A percentile compares a stretch with the other conserved stretches of the same genome.
Conservation (phyloP, 2,888 invertebrate genomes). For the Spisula subtruncata region DNA sequence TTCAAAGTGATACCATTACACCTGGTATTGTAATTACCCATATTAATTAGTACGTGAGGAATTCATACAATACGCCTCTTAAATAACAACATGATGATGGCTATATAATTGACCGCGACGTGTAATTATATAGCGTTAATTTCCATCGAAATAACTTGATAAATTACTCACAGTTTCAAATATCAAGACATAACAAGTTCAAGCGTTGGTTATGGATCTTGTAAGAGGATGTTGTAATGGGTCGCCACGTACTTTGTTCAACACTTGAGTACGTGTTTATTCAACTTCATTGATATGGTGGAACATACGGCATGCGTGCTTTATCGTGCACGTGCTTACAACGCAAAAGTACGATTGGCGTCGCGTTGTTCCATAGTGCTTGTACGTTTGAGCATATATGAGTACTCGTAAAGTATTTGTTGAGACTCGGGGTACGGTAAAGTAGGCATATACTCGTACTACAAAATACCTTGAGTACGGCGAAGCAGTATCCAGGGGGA, state of each 20-base stretch:
- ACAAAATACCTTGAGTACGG: too few species aligned
- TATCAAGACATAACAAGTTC: neutral
- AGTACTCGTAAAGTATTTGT: too few species aligned
- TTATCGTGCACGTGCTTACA: neutral
- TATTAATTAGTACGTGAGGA: neutral
- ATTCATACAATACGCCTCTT: neutral
- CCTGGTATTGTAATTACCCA: neutral
- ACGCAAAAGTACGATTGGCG: neutral
- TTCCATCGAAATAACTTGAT: neutral
- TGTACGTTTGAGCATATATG: neutral
- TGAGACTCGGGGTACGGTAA: too few species aligned
- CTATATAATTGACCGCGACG: neutral
- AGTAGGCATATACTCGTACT: too few species aligned
- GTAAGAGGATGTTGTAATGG: neutral
- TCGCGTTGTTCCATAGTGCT: too few species aligned
- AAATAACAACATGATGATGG: neutral
- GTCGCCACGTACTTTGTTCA: neutral
- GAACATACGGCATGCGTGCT: neutral
- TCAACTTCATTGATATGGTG: neutral
- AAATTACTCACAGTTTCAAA: neutral
- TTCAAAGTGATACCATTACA: conserved; percentile 17
- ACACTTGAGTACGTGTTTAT: too few species aligned
- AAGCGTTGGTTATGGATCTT: neutral
- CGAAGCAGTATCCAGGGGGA: too few species aligned
- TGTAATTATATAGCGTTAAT: conserved; percentile 1